Percentiles rank a stretch among this genome's conserved stretches.
Conservation (phyloP, 2,797 vertebrate species). For the Sebastes goodei region DNA sequence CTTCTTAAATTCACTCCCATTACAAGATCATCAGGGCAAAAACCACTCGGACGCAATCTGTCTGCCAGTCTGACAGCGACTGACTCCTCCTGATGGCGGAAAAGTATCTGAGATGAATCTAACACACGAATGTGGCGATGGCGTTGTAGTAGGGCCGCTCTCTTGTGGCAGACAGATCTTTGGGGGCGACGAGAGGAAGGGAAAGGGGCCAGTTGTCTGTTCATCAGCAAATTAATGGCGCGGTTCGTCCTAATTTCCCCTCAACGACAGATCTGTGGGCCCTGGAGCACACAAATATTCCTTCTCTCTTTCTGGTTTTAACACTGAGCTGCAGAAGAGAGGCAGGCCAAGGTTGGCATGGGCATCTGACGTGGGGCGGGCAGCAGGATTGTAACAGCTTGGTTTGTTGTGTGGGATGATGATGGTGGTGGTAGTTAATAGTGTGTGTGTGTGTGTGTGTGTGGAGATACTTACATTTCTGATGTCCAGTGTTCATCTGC, state of each 20-base stretch:
- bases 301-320: conserved; percentile 32
- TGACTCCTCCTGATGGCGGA: conserved; percentile 75
- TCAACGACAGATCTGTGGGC: conserved; percentile 47
- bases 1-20: conserved; percentile 64
- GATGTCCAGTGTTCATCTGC: conserved; percentile 99
- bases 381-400: conserved; percentile 59
- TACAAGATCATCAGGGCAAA: conserved; percentile 65
- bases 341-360: conserved; percentile 44
- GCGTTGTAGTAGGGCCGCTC: not conserved
- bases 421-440: conserved; percentile 23
- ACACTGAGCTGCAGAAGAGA: conserved; percentile 44
- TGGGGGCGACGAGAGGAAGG: conserved; percentile 9
- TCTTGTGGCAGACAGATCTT: conserved; percentile 46
- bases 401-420: conserved; percentile 58
- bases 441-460: conserved; percentile 1
- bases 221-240: conserved; percentile 65
- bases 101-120: conserved; percentile 52
- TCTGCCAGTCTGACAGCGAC: conserved; percentile 60
- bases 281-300: conserved; percentile 32
- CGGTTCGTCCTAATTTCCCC: conserved; percentile 56
- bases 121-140: conserved; percentile 9
- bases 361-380: conserved; percentile 45
- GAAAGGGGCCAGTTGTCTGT: conserved; percentile 18
- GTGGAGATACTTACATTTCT: conserved; percentile 95
- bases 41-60: conserved; percentile 64